Evolutionary conservation across 2,888 invertebrate genomes (phyloP).

Genomic region (Embidobia sp.): DNA sequence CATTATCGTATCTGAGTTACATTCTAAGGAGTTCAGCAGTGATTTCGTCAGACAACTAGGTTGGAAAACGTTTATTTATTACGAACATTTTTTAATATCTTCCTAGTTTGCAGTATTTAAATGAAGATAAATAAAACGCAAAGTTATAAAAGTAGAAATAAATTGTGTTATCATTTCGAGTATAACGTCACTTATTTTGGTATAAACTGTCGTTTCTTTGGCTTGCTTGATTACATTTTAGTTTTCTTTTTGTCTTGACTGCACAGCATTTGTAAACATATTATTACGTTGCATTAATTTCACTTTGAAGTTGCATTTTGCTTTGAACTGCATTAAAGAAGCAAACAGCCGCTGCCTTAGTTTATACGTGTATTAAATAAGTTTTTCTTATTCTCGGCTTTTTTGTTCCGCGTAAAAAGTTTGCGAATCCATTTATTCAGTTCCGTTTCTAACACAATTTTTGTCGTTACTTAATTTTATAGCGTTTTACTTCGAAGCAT

Average conservation of each 20-base stretch:
- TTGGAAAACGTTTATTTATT: background rate
- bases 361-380: background rate
- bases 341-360: background rate
- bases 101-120: background rate
- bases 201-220: slow-evolving; percentile 1
- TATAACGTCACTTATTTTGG: background rate
- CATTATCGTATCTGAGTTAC: no score
- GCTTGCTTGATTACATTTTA: background rate
- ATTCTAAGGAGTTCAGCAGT: slow-evolving; percentile 6
- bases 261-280: slow-evolving; percentile 15
- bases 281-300: slow-evolving; percentile 25
- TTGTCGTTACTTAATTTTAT: no score
- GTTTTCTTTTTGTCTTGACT: background rate
- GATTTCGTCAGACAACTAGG: slow-evolving; percentile 10
- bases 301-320: slow-evolving; percentile 15
- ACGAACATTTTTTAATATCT: background rate
- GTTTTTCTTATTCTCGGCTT: background rate
- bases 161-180: background rate
- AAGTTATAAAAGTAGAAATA: background rate
- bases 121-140: background rate
- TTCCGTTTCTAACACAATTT: background rate
- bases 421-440: background rate
- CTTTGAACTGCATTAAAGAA: slow-evolving; percentile 11
- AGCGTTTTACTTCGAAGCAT: background rate
- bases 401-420: no score